Base-by-base conservation (phyloP, 1,140 invertebrate species). In the Onthophagus taurus region DNA sequence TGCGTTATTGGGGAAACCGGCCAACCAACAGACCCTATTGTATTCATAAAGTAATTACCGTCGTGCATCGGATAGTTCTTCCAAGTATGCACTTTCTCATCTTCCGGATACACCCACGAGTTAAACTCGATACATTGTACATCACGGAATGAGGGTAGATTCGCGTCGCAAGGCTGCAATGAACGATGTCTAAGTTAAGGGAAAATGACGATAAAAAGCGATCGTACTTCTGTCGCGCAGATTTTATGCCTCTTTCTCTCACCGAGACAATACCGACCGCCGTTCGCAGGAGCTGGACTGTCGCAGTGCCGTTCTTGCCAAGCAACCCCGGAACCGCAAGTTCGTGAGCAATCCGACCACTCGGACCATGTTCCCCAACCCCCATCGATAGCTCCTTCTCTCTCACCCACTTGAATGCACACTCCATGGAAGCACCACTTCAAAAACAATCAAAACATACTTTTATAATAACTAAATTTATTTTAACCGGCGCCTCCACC, bases 361-460 rank as follows among this genome's bases (percentile, higher is more conserved):
- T 60, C 49, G 8, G 65, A 64, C 76, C 71, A 74, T 16, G 59
- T 44, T 3, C 72, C 67, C 76, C 76, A 79, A 46, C 70, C 65
- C 9, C 74, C 76, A 51, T 77, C 66, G 11, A 72, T 71, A 14
- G 70, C 67, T 42, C 68, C 60, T 4, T 71, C 70, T 13, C 70
- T 55, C 30, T 76, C 69, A 0, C 72, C 72, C 33, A 76, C 70
- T 44, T 66, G 64, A 5, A 72, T 67, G 58, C 75, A 80, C 20
- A 70, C 59, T n/a, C 72, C 74, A 46, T 60, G 58, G 46, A 65
- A 71, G 53, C 76, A 79, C 76, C 76, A 78, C 75, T 77, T 51
- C 5, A 66, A 52, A 9, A 6, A 34, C 12, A 16, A 34, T 16
- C 17, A 16, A 34, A 9, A 17, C 31, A 8, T 34, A 16, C 17